Evolutionary conservation across 2,113 vertebrate species (phyloP), one percentile per base, ranked within the genome.

Genomic region (Neoarius graeffei): DNA sequence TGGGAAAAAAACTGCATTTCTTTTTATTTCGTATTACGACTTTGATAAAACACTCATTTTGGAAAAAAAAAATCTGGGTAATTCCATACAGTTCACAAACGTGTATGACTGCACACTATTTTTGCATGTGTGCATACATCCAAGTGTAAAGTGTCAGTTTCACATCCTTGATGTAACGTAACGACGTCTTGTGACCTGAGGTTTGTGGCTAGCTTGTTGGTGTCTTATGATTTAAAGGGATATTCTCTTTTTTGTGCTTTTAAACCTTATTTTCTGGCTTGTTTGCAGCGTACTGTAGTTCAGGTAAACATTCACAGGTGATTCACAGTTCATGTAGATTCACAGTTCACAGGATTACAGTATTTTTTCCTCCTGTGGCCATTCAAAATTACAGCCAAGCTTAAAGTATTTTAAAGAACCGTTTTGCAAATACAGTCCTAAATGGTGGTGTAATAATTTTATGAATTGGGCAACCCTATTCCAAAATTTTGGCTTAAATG

Each of bases 81-180:
- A 67, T 67, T 67, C 66, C 20, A 8, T 50, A 42, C 14, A 23
- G 20, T 25, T 50, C 15, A 76, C 14, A 27, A 80, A 80, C 14
- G 1, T 64, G 13, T 69, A 4, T 48, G 62, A 54, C 5, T 69
- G 71, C 4, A 1, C 30, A 15, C n/a, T 35, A 4, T 85, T 17
- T 85, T 74, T 23, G 25, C 60, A 56, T 52, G 14, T 74, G 10
- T 81, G 35, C 42, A 42, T 74, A 59, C 50, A 71, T 20, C 4
- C 5, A 48, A 76, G 56, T 83, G 30, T 54, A 82, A 66, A 66
- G 15, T 50, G 80, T 42, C 5, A 50, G 81, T 83, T 84, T 88
- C 81, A 77, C 71, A 84, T 77, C 86, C 35, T 59, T 27, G 81
- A 84, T 79, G 82, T 88, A 79, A 79, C 54, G 20, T 11, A 64